phyloP scores from a whole-genome alignment of 2,113 vertebrate species.

The Tetrax tetrax region DNA sequence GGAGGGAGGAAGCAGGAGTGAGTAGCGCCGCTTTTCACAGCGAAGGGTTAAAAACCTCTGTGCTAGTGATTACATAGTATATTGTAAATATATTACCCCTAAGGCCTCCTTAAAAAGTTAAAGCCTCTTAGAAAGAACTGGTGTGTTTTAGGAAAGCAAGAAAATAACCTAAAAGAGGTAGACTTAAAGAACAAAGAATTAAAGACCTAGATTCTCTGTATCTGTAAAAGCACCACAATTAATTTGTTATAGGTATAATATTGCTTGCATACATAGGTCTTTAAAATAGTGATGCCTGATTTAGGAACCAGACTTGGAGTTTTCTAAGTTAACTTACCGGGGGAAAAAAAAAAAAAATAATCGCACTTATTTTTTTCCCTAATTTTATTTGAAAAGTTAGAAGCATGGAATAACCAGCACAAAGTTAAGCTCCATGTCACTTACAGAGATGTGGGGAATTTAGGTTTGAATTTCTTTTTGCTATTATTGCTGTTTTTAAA shows the following conservation, averaged over 20 bases:
- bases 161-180: neutral
- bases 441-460: neutral
- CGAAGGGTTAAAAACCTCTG: neutral
- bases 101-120: neutral
- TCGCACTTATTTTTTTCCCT: neutral
- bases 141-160: neutral
- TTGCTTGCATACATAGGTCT: neutral
- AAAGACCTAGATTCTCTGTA: neutral
- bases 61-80: neutral
- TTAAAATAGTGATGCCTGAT: neutral
- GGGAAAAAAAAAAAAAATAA: too few relatives aligned
- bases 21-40: neutral
- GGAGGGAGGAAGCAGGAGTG: neutral
- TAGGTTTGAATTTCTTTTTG: neutral
- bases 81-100: neutral
- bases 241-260: neutral
- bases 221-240: neutral
- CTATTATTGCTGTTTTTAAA: neutral
- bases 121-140: neutral
- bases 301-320: neutral
- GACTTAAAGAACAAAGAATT: neutral
- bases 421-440: neutral
- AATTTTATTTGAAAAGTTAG: neutral
- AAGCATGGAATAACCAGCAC: fast-evolving
- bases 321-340: neutral